A percentile compares a stretch with the other conserved stretches of the same genome.
Evolutionary conservation across 2,888 invertebrate genomes (phyloP).

Genomic region (Heliconius cydno): DNA sequence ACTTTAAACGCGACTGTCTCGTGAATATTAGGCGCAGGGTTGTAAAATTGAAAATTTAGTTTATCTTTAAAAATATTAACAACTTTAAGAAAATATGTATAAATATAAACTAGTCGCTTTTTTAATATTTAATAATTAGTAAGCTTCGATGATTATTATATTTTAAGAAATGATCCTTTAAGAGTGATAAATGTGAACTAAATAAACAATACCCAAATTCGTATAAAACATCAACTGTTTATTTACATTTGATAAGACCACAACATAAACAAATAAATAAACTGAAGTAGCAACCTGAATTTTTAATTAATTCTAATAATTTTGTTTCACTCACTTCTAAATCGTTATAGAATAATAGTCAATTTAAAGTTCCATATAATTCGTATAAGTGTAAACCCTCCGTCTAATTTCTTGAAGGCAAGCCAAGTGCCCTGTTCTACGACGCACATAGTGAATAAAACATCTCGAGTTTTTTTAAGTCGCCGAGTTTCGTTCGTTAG

Average conservation of each 20-base stretch:
- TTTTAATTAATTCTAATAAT: not conserved
- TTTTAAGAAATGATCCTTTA: not conserved
- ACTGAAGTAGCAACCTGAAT: not conserved
- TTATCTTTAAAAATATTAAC: not conserved
- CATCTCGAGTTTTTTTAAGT: slow-evolving; percentile 50
- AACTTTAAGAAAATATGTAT: too few species aligned
- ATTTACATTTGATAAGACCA: not conserved
- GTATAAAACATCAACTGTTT: not conserved
- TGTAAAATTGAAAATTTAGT: slow-evolving; percentile 7
- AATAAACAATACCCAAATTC: not conserved
- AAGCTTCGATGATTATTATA: not conserved
- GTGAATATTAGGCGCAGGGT: slow-evolving; percentile 31
- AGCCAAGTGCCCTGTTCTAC: slow-evolving; percentile 65
- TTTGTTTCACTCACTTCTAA: not conserved
- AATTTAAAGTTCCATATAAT: not conserved
- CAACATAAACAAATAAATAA: not conserved
- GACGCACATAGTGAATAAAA: slow-evolving; percentile 61
- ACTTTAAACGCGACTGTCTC: slow-evolving; percentile 27
- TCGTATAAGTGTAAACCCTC: slow-evolving; percentile 50
- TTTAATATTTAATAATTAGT: not conserved
- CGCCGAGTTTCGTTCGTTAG: slow-evolving; percentile 36
- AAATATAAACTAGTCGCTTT: not conserved
- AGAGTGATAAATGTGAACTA: not conserved
- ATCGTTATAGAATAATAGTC: not conserved
- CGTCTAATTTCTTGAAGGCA: slow-evolving; percentile 68